Percentiles rank a stretch among this genome's conserved stretches.
Evolutionary conservation across 2,113 vertebrate genomes (phyloP).

Genomic region (Paraplagusia blochii): DNA sequence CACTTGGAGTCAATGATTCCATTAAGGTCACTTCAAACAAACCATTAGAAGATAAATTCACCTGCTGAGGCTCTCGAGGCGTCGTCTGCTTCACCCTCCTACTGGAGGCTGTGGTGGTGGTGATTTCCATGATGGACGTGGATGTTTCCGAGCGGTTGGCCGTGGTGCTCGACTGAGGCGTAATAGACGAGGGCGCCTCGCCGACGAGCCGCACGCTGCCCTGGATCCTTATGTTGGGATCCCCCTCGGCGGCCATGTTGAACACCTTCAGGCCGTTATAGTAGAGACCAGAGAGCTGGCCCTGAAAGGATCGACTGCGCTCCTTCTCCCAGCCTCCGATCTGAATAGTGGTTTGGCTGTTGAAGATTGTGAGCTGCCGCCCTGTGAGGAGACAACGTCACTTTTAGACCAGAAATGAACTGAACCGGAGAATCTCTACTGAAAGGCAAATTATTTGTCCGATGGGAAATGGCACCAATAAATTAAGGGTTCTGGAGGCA

Average conservation of each 20-base stretch:
- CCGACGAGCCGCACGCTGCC: conserved; percentile 97
- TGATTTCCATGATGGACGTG: conserved; percentile 97
- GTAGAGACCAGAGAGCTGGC: conserved; percentile 98
- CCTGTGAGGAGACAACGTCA: conserved; percentile 93
- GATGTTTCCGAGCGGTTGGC: conserved; percentile 95
- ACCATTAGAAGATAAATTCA: conserved; percentile 60
- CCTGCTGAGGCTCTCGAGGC: conserved; percentile 89
- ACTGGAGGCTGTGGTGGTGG: conserved; percentile 91
- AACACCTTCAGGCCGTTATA: conserved; percentile 99
- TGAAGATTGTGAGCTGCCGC: conserved; percentile 99
- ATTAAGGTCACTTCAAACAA: background rate
- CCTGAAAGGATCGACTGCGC: conserved; percentile 93
- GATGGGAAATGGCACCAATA: conserved; percentile 93
- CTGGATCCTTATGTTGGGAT: conserved; percentile 93
- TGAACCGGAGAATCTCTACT: conserved; percentile 44
- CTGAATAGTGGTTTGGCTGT: conserved; percentile 99
- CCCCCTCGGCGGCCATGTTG: conserved; percentile 98
- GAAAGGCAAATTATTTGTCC: conserved; percentile 88
- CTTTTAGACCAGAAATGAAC: conserved; percentile 83
- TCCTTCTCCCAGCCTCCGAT: conserved; percentile 97
- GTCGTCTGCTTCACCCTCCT: conserved; percentile 89
- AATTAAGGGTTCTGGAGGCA: conserved; percentile 85
- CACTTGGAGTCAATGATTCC: conserved; percentile 16
- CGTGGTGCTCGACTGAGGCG: conserved; percentile 96
- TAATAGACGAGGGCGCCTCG: conserved; percentile 95